Conservation (phyloP, 2,797 vertebrate genomes). For the Falco columbarius region DNA sequence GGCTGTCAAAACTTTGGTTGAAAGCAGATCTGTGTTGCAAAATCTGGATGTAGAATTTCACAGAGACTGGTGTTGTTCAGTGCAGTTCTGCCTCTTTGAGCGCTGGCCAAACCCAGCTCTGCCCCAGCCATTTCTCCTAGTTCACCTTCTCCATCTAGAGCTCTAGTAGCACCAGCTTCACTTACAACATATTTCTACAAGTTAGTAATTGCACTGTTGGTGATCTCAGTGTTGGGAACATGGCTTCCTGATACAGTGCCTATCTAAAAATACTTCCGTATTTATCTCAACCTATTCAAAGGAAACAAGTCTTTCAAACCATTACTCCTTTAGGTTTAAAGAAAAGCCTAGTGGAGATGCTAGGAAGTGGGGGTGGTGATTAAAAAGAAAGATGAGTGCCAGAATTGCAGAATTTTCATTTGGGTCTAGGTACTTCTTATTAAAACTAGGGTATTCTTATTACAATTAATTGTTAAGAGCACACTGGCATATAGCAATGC, state of each 20-base stretch:
- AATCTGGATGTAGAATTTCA: not conserved
- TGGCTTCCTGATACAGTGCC: not conserved
- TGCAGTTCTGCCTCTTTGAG: not conserved
- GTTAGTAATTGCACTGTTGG: not conserved
- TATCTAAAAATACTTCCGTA: not conserved
- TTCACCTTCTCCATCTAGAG: not conserved
- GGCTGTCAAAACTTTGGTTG: not conserved
- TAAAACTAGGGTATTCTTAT: not conserved
- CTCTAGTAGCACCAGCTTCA: not conserved
- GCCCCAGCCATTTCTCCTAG: not conserved
- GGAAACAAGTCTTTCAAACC: not conserved
- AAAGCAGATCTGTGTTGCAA: not conserved
- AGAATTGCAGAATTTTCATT: not conserved
- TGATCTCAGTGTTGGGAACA: not conserved
- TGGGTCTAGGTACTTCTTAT: not conserved
- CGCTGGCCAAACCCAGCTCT: not conserved
- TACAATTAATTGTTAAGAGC: not conserved
- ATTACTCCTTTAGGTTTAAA: not conserved
- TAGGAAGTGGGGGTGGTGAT: not conserved
- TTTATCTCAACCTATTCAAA: not conserved
- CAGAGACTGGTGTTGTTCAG: not conserved
- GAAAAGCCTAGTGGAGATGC: not conserved
- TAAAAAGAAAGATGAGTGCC: not conserved
- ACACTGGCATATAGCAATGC: not conserved
- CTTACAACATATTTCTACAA: not conserved